A percentile compares a stretch with the other conserved stretches of the same genome.
These are phyloP conservation scores for Zaprionus ghesquierei DNA, from an alignment of 1,140 invertebrate genomes.

Conservation along the genomic window DNA sequence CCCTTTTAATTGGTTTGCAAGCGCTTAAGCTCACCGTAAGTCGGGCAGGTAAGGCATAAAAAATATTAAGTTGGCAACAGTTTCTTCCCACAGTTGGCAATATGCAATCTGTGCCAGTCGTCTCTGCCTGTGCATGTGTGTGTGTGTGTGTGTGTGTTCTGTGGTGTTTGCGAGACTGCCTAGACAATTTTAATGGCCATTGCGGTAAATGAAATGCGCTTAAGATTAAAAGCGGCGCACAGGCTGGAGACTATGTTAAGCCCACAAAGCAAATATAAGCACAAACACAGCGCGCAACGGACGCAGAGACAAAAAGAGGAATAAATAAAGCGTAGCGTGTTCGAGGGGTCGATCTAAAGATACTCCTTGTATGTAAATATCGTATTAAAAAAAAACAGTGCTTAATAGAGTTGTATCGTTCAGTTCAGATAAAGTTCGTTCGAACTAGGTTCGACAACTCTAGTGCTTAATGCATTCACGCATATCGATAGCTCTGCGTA, in stretches of 20 bases:
- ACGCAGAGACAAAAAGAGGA: slow-evolving; percentile 16
- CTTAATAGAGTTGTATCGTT: too few relatives aligned
- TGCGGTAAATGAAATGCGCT: slow-evolving; percentile 78
- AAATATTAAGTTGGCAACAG: slow-evolving; percentile 42
- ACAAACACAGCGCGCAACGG: slow-evolving; percentile 50
- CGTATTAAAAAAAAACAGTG: neutral
- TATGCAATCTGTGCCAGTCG: slow-evolving; percentile 22
- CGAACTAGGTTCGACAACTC: too few relatives aligned
- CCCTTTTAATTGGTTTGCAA: slow-evolving; percentile 76
- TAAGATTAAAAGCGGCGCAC: slow-evolving; percentile 69
- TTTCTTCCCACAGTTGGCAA: slow-evolving; percentile 16
- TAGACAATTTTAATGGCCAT: slow-evolving; percentile 68
- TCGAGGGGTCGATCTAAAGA: neutral
- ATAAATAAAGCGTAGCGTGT: neutral
- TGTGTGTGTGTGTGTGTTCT: slow-evolving; percentile 1
- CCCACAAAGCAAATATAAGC: slow-evolving; percentile 75
- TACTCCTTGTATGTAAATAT: neutral
- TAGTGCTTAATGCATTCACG: too few relatives aligned
- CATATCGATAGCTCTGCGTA: neutral
- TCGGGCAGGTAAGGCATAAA: slow-evolving; percentile 41
- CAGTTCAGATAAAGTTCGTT: too few relatives aligned
- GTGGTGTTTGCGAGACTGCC: slow-evolving; percentile 25
- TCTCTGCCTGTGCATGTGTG: neutral
- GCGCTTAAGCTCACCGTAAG: slow-evolving; percentile 70
- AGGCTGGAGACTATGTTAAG: slow-evolving; percentile 58